Percentiles rank a stretch among this genome's conserved stretches.
phyloP scores from a whole-genome alignment of 1,140 invertebrate species.

The Eriosoma lanigerum region DNA sequence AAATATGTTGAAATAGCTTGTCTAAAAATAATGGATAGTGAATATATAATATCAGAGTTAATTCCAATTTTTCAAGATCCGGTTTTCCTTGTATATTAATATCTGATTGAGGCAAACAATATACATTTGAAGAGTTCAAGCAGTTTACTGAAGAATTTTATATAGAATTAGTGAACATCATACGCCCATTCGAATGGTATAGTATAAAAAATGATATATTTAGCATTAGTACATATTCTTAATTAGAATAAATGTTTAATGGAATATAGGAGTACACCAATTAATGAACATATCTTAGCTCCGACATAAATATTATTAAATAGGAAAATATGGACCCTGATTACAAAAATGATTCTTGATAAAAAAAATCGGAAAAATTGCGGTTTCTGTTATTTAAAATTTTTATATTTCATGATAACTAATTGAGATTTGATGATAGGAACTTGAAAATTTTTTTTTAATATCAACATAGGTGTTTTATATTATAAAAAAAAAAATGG shows the following conservation, averaged over 20 bases:
- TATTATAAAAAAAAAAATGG: too few species aligned
- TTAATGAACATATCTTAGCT: background rate
- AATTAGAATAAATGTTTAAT: background rate
- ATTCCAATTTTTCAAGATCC: background rate
- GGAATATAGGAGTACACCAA: background rate
- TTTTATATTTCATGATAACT: too few species aligned
- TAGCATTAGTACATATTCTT: background rate
- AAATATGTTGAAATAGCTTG: background rate
- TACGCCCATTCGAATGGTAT: background rate
- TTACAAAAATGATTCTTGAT: too few species aligned
- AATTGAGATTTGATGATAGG: too few species aligned
- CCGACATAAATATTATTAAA: background rate
- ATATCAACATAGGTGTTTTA: too few species aligned
- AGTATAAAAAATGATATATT: background rate
- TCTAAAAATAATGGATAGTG: background rate
- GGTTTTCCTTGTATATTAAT: background rate
- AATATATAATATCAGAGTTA: background rate
- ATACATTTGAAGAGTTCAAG: background rate
- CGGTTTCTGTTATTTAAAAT: too few species aligned
- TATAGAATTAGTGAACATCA: background rate
- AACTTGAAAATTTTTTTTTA: too few species aligned
- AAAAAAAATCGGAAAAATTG: too few species aligned
- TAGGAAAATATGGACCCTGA: too few species aligned
- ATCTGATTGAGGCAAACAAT: background rate
- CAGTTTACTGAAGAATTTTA: background rate